These are phyloP conservation scores for Gonioctena quinquepunctata DNA, from an alignment of 1,140 invertebrate species.

Conservation along the genomic window DNA sequence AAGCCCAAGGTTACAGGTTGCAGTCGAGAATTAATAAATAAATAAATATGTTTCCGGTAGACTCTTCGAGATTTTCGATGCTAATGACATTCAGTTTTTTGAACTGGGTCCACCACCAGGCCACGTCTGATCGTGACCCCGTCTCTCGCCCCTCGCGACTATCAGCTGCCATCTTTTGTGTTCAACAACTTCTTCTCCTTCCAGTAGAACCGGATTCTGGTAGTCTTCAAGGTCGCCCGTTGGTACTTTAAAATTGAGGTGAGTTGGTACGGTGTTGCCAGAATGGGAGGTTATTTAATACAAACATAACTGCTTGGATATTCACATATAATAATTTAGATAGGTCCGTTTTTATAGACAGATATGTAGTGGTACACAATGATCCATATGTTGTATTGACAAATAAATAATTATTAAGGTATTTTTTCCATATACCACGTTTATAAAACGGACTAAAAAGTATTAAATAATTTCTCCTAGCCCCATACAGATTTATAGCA, in stretches of 20 bases:
- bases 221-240: neutral
- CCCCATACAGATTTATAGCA: too few relatives aligned
- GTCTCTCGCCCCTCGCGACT: neutral
- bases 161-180: neutral
- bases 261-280: neutral
- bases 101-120: neutral
- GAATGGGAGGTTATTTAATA: neutral
- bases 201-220: constrained; percentile 11
- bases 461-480: too few relatives aligned
- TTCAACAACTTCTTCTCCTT: constrained; percentile 1
- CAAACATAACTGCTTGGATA: too few relatives aligned
- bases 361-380: too few relatives aligned
- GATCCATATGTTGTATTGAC: too few relatives aligned
- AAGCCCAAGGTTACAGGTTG: neutral
- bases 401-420: too few relatives aligned
- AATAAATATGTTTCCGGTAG: neutral
- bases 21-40: neutral
- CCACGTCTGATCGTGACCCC: neutral
- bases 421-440: too few relatives aligned
- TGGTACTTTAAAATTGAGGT: neutral
- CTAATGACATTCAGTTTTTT: neutral
- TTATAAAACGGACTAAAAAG: too few relatives aligned
- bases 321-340: too few relatives aligned
- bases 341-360: too few relatives aligned
- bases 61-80: neutral